Evolutionary conservation across 1,140 invertebrate species (phyloP).

Genomic region (Anadara kagoshimensis): DNA sequence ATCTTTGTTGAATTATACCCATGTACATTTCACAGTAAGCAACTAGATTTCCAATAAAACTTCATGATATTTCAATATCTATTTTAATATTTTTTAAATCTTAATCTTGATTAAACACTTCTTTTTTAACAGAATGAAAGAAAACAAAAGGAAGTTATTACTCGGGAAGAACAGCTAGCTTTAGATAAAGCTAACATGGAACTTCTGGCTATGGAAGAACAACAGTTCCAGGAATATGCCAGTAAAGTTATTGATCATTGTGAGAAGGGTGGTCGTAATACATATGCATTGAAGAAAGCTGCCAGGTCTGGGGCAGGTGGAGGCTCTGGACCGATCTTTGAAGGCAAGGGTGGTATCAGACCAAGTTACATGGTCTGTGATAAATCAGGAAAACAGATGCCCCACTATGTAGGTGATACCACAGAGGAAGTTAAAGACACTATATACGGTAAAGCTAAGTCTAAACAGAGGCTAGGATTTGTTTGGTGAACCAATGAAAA

Average conservation of each 20-base stretch:
- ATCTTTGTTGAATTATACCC: too few relatives aligned
- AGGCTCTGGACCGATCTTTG: slow-evolving; percentile 64
- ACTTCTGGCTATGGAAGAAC: slow-evolving; percentile 66
- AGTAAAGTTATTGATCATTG: slow-evolving; percentile 71
- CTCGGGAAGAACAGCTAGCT: slow-evolving; percentile 52
- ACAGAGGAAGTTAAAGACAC: slow-evolving; percentile 66
- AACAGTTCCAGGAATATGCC: slow-evolving; percentile 73
- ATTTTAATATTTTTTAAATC: neutral
- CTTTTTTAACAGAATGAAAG: slow-evolving; percentile 48
- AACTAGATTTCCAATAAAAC: too few relatives aligned
- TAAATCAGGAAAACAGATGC: slow-evolving; percentile 66
- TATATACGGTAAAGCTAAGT: slow-evolving; percentile 61
- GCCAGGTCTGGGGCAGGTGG: slow-evolving; percentile 66
- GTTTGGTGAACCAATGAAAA: slow-evolving; percentile 57
- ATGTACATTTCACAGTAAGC: too few relatives aligned
- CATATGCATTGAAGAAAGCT: slow-evolving; percentile 69
- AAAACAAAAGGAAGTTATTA: slow-evolving; percentile 42
- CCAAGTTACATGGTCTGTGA: slow-evolving; percentile 72
- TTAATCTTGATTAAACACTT: neutral
- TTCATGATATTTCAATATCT: neutral
- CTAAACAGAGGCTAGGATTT: slow-evolving; percentile 69
- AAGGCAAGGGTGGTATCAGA: slow-evolving; percentile 69
- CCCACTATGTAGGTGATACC: slow-evolving; percentile 62
- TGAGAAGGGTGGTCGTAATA: slow-evolving; percentile 70
- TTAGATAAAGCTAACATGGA: slow-evolving; percentile 65